phyloP scores from a whole-genome alignment of 2,797 vertebrate species.

The Pantherophis vulpinus region DNA sequence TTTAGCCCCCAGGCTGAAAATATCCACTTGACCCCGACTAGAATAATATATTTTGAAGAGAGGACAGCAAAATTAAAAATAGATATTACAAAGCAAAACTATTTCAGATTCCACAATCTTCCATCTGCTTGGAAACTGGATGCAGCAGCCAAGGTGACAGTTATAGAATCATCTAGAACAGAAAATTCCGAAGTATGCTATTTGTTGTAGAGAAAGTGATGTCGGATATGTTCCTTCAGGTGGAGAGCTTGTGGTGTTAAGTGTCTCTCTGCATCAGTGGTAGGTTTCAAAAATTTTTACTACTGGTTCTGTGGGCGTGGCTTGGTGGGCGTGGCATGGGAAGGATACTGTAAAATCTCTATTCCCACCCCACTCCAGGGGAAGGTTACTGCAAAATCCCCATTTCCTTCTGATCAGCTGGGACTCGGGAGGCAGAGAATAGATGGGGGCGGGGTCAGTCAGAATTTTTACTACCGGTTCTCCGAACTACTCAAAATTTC shows the following conservation, averaged over 20 bases:
- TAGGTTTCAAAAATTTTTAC: too few species aligned
- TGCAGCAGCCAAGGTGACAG: not conserved
- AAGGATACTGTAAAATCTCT: too few species aligned
- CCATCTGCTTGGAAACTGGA: not conserved
- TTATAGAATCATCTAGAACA: not conserved
- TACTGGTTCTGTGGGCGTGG: too few species aligned
- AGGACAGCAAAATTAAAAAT: not conserved
- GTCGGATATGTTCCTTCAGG: not conserved
- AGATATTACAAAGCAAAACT: not conserved
- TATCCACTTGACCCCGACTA: not conserved
- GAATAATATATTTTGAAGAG: not conserved
- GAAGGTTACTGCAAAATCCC: too few species aligned
- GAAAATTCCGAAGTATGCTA: not conserved
- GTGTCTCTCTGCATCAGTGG: not conserved
- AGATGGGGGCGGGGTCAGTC: too few species aligned
- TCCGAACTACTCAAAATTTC: too few species aligned
- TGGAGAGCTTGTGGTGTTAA: not conserved
- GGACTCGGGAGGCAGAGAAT: too few species aligned
- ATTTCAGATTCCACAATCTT: not conserved
- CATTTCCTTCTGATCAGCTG: too few species aligned
- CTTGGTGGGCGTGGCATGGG: too few species aligned
- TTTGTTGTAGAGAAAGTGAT: not conserved
- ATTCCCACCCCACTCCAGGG: too few species aligned
- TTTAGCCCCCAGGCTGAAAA: not conserved
- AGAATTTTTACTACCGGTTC: too few species aligned